Percentiles rank a stretch among this genome's conserved stretches.
These are phyloP conservation scores for Zaprionus lachaisei DNA, from an alignment of 1,140 invertebrate genomes.

Conservation along the genomic window DNA sequence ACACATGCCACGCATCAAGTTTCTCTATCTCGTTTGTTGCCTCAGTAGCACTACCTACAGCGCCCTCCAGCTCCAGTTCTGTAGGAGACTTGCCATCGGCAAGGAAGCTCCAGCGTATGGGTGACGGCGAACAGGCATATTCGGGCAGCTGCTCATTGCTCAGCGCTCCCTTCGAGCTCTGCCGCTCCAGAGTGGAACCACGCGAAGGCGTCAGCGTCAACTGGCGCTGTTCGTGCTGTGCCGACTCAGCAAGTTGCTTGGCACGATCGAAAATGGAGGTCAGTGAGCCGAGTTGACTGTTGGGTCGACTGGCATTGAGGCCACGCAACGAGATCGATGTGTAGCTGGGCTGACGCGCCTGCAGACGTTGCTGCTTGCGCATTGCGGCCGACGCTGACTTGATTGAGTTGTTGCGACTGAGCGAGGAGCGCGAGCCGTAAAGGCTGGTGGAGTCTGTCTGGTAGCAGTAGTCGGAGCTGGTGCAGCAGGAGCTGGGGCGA, in stretches of 20 bases:
- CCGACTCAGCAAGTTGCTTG: slow-evolving; percentile 52
- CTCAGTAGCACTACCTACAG: slow-evolving; percentile 42
- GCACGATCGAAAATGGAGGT: slow-evolving; percentile 81
- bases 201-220: slow-evolving; percentile 44
- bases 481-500: slow-evolving; percentile 78
- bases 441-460: slow-evolving; percentile 82
- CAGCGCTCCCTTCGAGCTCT: slow-evolving; percentile 72
- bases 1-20: slow-evolving; percentile 58
- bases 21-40: slow-evolving; percentile 27
- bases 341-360: slow-evolving; percentile 80
- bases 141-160: slow-evolving; percentile 81
- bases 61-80: slow-evolving; percentile 63
- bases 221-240: slow-evolving; percentile 28
- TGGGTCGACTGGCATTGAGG: slow-evolving; percentile 71
- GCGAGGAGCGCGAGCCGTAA: slow-evolving; percentile 77
- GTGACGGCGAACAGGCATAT: slow-evolving; percentile 80
- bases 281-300: slow-evolving; percentile 75
- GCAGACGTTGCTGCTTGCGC: slow-evolving; percentile 63
- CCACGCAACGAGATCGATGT: slow-evolving; percentile 76
- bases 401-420: slow-evolving; percentile 81
- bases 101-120: slow-evolving; percentile 83
- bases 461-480: slow-evolving; percentile 82
- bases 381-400: slow-evolving; percentile 77
- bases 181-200: slow-evolving; percentile 75
- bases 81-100: slow-evolving; percentile 77